Evolutionary conservation across 1,140 invertebrate genomes (phyloP), one percentile per base, ranked within the genome.

Genomic region (Lordiphosa stackelbergi): DNA sequence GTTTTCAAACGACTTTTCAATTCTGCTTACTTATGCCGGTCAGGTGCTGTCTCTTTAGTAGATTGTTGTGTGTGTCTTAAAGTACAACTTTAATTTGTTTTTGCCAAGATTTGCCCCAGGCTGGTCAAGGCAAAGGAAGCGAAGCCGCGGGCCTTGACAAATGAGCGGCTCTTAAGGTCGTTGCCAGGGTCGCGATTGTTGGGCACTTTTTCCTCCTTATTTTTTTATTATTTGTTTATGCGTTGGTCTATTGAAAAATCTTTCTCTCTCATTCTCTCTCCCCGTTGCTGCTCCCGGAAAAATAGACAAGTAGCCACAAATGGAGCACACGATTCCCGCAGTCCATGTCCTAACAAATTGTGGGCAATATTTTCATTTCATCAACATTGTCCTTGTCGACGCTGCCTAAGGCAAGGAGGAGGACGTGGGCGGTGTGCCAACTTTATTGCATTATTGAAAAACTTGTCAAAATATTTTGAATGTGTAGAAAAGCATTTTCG

Each of bases 391-490:
- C 74, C 73, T 78, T 77, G 58, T 42, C 55, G 38, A 22, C 24
- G 34, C 13, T 42, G 40, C 31, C 48, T 28, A 12, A 8, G 58
- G 53, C 66, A 60, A 60, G 59, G 45, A 2, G 8, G 28, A 31
- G 28, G 2, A 31, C 28, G 28, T 31, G 28, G 68, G 71, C 36
- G 16, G 46, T 57, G 62, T 77, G 65, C 34, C 69, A 83, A 83
- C 78, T 83, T 83, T 83, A 83, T 83, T 84, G 78, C 77, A 83
- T 83, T 83, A 83, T 83, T 83, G 78, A 83, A 83, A 83, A 83
- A 83, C 77, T 83, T 84, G 78, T 83, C 72, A 75, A 83, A 83
- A 83, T 83, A 83, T 83, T 84, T 81, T 81, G 77, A 81, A 81
- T 83, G 77, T 81, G 77, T 63, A 72, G 68, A 75, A 83, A 69